Conservation (phyloP, 2,797 vertebrate genomes). For the Coregonus sp. region DNA sequence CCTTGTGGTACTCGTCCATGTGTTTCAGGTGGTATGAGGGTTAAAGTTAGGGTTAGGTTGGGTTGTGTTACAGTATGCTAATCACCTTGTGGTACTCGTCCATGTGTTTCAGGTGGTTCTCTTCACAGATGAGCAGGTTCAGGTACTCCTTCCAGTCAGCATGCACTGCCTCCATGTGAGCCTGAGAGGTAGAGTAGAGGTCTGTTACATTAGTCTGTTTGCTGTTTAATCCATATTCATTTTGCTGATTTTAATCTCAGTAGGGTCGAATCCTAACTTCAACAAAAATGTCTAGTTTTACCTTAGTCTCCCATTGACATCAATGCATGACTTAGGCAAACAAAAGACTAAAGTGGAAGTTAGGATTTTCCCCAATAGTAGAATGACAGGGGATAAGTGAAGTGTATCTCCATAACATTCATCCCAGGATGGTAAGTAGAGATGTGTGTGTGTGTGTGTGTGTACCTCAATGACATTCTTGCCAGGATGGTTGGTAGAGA, state of each 20-base stretch:
- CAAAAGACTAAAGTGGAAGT: too few species aligned
- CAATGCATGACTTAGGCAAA: too few species aligned
- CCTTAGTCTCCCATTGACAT: too few species aligned
- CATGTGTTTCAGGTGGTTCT: conserved; percentile 98
- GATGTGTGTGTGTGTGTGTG: too few species aligned
- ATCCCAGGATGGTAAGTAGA: background rate
- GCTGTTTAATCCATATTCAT: background rate
- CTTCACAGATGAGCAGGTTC: conserved; percentile 97
- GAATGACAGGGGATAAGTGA: too few species aligned
- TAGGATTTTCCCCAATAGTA: too few species aligned
- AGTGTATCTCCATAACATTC: conserved; percentile 29
- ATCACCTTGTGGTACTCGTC: conserved; percentile 94
- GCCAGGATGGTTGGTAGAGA: conserved; percentile 81
- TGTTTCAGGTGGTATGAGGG: background rate
- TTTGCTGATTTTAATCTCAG: background rate
- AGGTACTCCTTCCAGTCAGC: conserved; percentile 98
- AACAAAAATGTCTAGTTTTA: too few species aligned
- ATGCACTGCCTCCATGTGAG: conserved; percentile 93
- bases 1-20: too few species aligned
- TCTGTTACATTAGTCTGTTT: background rate
- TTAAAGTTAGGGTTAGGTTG: too few species aligned
- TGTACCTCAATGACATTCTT: too few species aligned
- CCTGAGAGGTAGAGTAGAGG: conserved; percentile 67
- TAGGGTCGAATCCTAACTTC: too few species aligned
- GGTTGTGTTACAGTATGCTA: background rate